These are phyloP conservation scores for Drosophila testacea DNA, from an alignment of 2,888 invertebrate species.

Conservation along the genomic window DNA sequence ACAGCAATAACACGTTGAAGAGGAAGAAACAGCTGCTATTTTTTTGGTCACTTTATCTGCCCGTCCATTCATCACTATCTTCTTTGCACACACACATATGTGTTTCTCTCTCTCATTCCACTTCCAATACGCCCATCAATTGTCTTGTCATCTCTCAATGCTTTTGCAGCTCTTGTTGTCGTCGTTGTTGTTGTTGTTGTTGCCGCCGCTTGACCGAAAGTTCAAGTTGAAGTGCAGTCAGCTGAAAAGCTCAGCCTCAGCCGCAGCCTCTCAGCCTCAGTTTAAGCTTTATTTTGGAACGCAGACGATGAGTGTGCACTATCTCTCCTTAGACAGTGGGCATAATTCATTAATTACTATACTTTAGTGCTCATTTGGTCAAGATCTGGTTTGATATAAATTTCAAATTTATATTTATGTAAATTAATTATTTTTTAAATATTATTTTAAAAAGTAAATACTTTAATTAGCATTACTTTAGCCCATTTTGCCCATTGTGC, in stretches of 20 bases:
- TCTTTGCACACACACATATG: constrained; percentile 8
- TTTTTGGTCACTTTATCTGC: constrained; percentile 57
- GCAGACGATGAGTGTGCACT: constrained; percentile 21
- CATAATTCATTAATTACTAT: too few relatives aligned
- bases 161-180: constrained; percentile 26
- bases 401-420: too few relatives aligned
- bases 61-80: constrained; percentile 45
- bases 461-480: too few relatives aligned
- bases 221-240: constrained; percentile 75
- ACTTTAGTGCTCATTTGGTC: too few relatives aligned
- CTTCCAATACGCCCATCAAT: constrained; percentile 64
- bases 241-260: constrained; percentile 50
- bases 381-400: too few relatives aligned
- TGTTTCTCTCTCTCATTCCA: constrained; percentile 18
- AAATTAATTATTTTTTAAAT: too few relatives aligned
- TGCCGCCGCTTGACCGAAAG: constrained; percentile 56
- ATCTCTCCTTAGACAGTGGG: background rate
- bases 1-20: constrained; percentile 12
- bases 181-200: constrained; percentile 17
- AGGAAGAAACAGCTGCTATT: constrained; percentile 44
- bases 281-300: constrained; percentile 8
- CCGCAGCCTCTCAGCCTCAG: constrained; percentile 7
- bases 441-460: too few relatives aligned
- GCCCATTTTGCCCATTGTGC: background rate
- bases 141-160: constrained; percentile 68